Conservation (phyloP, 37 sponge, comb jelly and placozoan species). For the Spongilla lacustris region DNA sequence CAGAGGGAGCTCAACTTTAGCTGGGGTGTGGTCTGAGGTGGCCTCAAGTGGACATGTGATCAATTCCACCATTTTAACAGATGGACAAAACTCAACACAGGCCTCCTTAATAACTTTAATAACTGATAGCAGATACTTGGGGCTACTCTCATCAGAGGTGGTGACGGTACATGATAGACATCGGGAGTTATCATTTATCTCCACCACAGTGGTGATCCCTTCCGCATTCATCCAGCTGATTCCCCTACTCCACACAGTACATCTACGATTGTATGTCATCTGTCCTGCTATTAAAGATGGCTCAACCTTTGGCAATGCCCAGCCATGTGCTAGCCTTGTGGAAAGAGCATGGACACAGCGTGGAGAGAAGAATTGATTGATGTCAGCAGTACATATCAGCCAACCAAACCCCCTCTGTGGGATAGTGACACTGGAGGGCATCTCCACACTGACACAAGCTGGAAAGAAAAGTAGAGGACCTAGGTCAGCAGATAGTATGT, state of each 20-base stretch:
- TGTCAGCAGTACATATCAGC: neutral
- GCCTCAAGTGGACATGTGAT: too few relatives aligned
- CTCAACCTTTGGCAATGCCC: neutral
- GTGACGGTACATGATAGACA: too few relatives aligned
- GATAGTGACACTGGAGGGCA: neutral
- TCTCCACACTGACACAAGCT: neutral
- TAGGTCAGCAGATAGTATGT: neutral
- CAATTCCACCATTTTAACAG: too few relatives aligned
- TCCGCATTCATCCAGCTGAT: constrained; percentile 4
- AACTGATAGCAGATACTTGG: too few relatives aligned
- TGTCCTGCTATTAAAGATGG: neutral
- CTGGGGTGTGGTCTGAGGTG: too few relatives aligned
- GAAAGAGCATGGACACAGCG: neutral
- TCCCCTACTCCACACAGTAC: constrained; percentile 7
- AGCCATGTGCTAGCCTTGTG: neutral
- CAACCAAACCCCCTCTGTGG: constrained; percentile 10
- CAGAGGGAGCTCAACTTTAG: too few relatives aligned
- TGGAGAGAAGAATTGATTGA: constrained; percentile 5
- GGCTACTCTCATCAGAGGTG: too few relatives aligned
- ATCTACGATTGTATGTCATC: neutral
- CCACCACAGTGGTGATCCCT: constrained; percentile 1
- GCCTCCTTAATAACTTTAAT: too few relatives aligned
- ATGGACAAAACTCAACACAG: too few relatives aligned
- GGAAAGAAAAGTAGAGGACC: neutral
- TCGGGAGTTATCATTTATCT: neutral